A percentile compares a stretch with the other conserved stretches of the same genome.
Evolutionary conservation across 2,888 invertebrate species (phyloP).

Genomic region (Brachylomia viminalis): DNA sequence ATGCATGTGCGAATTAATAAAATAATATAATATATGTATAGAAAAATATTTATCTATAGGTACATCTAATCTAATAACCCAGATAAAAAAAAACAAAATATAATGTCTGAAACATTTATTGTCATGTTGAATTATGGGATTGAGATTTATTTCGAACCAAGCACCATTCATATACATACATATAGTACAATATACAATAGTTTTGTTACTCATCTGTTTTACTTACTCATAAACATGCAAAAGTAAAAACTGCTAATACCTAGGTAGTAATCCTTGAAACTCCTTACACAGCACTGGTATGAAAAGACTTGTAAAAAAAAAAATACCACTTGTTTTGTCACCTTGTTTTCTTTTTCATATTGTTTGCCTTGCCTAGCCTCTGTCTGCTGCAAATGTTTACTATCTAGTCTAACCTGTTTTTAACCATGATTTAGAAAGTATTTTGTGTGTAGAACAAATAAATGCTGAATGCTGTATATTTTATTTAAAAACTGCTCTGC

Average conservation of each 20-base stretch:
- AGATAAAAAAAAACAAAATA: neutral
- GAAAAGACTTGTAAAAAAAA: neutral
- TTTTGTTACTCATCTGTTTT: neutral
- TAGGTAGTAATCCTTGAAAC: neutral
- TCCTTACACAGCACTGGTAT: neutral
- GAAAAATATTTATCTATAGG: neutral
- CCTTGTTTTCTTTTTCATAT: neutral
- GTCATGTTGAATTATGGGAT: too few relatives aligned
- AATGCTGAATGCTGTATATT: neutral
- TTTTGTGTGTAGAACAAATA: neutral
- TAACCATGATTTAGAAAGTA: conserved; percentile 2
- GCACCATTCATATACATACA: neutral
- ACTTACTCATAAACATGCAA: neutral
- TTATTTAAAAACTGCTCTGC: conserved; percentile 3
- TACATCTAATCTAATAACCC: too few relatives aligned
- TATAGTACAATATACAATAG: too few relatives aligned
- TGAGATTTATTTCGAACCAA: neutral
- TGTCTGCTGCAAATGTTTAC: conserved; percentile 18
- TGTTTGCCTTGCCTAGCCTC: neutral
- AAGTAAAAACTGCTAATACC: neutral
- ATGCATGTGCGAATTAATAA: conserved; percentile 16
- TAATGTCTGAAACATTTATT: neutral
- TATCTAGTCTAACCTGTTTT: neutral
- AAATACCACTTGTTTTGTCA: neutral
- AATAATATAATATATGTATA: neutral